Base-by-base conservation (phyloP, 1,140 invertebrate species). In the Hyles euphorbiae region DNA sequence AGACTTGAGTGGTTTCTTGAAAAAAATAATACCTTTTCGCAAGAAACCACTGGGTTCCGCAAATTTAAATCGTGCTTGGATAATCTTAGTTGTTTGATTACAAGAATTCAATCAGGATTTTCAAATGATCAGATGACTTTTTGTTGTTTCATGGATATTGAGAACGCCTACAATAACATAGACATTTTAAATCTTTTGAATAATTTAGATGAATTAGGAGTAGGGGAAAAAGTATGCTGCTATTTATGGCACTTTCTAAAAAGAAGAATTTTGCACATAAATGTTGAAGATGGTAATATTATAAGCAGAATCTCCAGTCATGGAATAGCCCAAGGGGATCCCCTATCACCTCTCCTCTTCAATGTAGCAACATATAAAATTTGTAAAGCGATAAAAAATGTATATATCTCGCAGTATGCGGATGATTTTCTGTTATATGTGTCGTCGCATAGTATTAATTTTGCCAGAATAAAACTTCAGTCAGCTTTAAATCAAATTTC, bases 111-210 rank as follows among this genome's bases (percentile, higher is more conserved):
- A 36, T 44, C n/a, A 34, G 46, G 60, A 32, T 61, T 61, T 43
- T 34, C 22, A 40, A 51, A 48, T 34, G 51, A 49, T n/a, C 12
- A 10, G 22, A 8, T 11, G 3, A 61, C 60, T 52, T 48, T 56
- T n/a, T 49, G 40, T 2, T 61, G 60, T 12, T 61, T 61, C 49
- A 33, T 61, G 2, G 60, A 57, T 40, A 61, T 61, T 12, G 45
- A 61, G 8, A 61, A 43, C 45, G 60, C 60, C 9, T 57, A 61
- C 34, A 61, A 54, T 52, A 60, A 54, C 49, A 12, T 54, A 11
- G n/a, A 48, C 9, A 10, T 60, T 40, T 11, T 9, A 34, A 53
- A 10, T 8, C 44, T 54, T 49, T 36, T 60, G 9, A 22, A 49
- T 3, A 46, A 43, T n/a, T 50, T 60, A 34, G 44, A 54, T 22